phyloP scores from a whole-genome alignment of 2,113 vertebrate genomes.

The Poicephalus meyeri region DNA sequence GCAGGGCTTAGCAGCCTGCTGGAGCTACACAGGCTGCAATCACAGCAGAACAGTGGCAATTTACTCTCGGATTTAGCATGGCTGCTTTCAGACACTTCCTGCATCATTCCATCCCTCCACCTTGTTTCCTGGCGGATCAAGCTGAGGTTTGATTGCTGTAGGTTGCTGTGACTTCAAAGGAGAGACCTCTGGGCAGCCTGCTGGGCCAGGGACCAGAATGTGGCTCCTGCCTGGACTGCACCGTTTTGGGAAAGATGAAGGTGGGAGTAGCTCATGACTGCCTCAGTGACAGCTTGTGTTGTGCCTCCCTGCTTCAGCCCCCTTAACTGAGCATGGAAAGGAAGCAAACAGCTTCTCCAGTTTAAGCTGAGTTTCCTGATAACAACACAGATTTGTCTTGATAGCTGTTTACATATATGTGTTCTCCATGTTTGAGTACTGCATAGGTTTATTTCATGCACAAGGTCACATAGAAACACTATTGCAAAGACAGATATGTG shows the following conservation, averaged over 20 bases:
- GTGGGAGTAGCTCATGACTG: neutral
- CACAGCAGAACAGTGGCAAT: accelerated
- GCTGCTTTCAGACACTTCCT: neutral
- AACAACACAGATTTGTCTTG: neutral
- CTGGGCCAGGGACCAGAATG: neutral
- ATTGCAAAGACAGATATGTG: neutral
- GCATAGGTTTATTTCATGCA: neutral
- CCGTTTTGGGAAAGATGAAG: neutral
- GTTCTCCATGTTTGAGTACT: neutral
- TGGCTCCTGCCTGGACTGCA: neutral
- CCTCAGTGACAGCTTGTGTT: neutral
- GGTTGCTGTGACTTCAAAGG: neutral
- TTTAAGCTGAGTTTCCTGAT: neutral
- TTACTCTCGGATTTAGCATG: neutral
- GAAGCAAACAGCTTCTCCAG: neutral
- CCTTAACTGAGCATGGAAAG: neutral
- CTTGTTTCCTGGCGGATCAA: neutral
- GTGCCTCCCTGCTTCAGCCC: accelerated
- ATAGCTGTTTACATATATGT: neutral
- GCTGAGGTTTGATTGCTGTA: neutral
- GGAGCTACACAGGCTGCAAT: neutral
- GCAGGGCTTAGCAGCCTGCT: neutral
- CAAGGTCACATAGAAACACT: neutral
- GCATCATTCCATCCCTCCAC: neutral
- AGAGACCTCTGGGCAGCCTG: neutral